Evolutionary conservation across 2,888 invertebrate species (phyloP).

Genomic region (Sesia bembeciformis): DNA sequence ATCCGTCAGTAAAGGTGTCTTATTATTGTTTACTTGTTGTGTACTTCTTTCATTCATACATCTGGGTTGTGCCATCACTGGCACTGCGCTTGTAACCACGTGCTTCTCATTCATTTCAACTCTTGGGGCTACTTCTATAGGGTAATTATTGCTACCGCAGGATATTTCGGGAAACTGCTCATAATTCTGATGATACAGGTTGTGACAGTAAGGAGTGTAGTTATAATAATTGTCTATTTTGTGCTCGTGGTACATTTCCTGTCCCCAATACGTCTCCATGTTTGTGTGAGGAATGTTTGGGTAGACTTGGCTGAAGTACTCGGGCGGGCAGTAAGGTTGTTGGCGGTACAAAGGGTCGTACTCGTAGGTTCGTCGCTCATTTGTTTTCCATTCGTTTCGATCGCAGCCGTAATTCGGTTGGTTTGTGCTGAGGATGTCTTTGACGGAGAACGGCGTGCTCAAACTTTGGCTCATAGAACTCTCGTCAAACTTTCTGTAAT

Average conservation of each 20-base stretch:
- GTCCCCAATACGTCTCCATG: conserved; percentile 49
- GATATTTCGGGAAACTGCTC: conserved; percentile 35
- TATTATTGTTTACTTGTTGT: not conserved
- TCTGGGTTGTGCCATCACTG: conserved; percentile 7
- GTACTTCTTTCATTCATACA: conserved; percentile 11
- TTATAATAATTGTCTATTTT: conserved; percentile 55
- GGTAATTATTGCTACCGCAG: not conserved
- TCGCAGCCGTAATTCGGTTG: conserved; percentile 45
- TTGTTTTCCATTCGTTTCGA: conserved; percentile 48
- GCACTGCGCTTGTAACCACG: conserved; percentile 6
- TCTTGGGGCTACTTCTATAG: conserved; percentile 22
- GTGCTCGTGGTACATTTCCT: conserved; percentile 45
- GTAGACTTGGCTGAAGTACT: conserved; percentile 46
- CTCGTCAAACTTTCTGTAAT: conserved; percentile 40
- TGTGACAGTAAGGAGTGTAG: conserved; percentile 53
- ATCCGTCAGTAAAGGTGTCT: not conserved
- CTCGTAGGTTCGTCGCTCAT: conserved; percentile 36
- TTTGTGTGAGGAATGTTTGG: conserved; percentile 43
- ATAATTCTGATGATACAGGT: conserved; percentile 47
- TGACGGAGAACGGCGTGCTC: conserved; percentile 58
- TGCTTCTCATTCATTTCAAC: conserved; percentile 21
- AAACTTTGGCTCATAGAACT: conserved; percentile 22
- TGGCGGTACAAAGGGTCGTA: conserved; percentile 42
- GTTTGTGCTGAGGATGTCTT: conserved; percentile 55
- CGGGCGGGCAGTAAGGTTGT: conserved; percentile 39